Evolutionary conservation across 2,888 invertebrate genomes (phyloP).

Genomic region (Rhyacophila evoluta): DNA sequence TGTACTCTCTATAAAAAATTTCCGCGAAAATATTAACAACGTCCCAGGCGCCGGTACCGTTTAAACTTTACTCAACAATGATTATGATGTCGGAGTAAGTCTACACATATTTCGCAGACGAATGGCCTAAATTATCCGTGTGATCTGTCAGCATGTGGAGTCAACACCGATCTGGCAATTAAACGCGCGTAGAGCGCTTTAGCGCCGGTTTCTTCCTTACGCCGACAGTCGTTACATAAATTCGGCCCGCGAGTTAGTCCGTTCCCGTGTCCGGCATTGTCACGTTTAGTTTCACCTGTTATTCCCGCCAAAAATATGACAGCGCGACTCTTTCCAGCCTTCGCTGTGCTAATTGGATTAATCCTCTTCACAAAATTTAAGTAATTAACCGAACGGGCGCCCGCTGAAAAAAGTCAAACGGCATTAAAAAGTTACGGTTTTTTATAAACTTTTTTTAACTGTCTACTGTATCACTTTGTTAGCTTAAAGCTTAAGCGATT

Average conservation of each 20-base stretch:
- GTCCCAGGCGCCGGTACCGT: too few relatives aligned
- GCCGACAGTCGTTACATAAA: neutral
- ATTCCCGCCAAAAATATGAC: neutral
- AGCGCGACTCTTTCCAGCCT: neutral
- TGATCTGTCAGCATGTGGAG: too few relatives aligned
- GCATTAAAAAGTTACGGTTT: slow-evolving; percentile 36
- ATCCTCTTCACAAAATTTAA: slow-evolving; percentile 44
- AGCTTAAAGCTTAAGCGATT: slow-evolving; percentile 43
- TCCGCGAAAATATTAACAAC: too few relatives aligned
- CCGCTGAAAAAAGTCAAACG: slow-evolving; percentile 37
- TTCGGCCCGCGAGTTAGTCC: neutral
- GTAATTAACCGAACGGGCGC: slow-evolving; percentile 41
- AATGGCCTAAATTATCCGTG: too few relatives aligned
- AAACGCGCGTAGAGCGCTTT: too few relatives aligned
- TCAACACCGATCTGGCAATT: too few relatives aligned
- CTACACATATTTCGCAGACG: too few relatives aligned
- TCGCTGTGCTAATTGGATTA: slow-evolving; percentile 40
- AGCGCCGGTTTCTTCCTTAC: too few relatives aligned
- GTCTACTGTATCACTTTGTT: slow-evolving; percentile 36
- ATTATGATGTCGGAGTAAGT: too few relatives aligned
- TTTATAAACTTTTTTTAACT: slow-evolving; percentile 31
- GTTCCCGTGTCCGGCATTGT: neutral
- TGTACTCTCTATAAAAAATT: too few relatives aligned
- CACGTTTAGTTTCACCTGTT: neutral
- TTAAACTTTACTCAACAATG: too few relatives aligned